Base-by-base conservation (phyloP, 2,888 invertebrate species). In the Lasioglossum zephyrum region DNA sequence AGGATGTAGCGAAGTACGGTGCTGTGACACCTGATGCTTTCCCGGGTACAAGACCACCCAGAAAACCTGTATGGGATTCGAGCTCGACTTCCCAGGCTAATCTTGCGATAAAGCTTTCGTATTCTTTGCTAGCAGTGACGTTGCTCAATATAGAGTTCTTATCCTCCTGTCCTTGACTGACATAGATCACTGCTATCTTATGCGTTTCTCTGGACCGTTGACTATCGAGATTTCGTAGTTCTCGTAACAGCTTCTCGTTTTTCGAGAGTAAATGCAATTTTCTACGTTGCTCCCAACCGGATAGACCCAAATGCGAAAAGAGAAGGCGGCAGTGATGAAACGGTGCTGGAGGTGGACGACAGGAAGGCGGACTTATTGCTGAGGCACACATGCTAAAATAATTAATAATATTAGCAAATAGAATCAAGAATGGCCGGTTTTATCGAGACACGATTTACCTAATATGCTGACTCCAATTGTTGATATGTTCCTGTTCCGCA, bases 151-250 rank as follows among this genome's bases (percentile, higher is more conserved):
- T 99, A 69, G 99, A 98, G 94, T 97, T 98, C 93, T 99, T 99
- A 92, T 99, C 98, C 95, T 99, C 99, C 94, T 99, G 99, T 0
- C 99, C 99, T 73, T 97, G 97, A n/a, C 98, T 99, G 31, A 99
- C 99, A 95, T 99, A 99, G 92, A 99, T 98, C 74, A 99, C 98
- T 31, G 99, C 99, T 92, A 99, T 97, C 95, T 99, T 99, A 95
- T 99, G 99, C 0, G 98, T 98, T 95, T 99, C 99, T 18, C 99
- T 96, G 91, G 98, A 99, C 96, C 97, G 96, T 92, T 99, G 99
- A 82, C 97, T 97, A 94, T 99, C 99, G 70, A 99, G 96, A 95
- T 99, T 99, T 86, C 98, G 96, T 83, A 99, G 95, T 94, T 99
- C 99, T 22, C 99, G 96, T 84, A 99, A 95, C 88, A 99, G 96